Evolutionary conservation across 2,113 vertebrate species (phyloP).

Genomic region (Barnardius zonarius): DNA sequence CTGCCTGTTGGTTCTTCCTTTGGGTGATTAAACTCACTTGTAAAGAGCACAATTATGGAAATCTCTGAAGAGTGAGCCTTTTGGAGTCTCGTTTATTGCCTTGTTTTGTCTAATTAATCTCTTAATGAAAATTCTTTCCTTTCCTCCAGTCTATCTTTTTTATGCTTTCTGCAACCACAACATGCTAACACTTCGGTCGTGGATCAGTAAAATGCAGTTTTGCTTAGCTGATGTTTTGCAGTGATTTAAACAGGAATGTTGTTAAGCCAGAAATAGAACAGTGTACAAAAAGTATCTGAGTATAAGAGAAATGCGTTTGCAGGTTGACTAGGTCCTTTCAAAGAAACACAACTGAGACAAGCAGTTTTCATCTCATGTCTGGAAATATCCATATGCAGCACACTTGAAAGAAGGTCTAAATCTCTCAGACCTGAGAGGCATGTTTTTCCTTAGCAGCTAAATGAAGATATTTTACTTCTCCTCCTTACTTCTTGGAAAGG

Average conservation of each 20-base stretch:
- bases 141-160: not conserved
- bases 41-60: constrained; percentile 20
- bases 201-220: not conserved
- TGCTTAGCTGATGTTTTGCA: not conserved
- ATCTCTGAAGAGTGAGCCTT: constrained; percentile 6
- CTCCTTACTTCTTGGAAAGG: not conserved
- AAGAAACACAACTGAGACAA: constrained; percentile 13
- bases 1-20: not conserved
- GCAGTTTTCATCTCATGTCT: constrained; percentile 19
- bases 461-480: constrained; percentile 32
- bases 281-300: not conserved
- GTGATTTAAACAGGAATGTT: not conserved
- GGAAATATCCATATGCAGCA: not conserved
- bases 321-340: not conserved
- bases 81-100: constrained; percentile 29
- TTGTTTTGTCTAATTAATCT: constrained; percentile 40
- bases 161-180: constrained; percentile 25
- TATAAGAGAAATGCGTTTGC: not conserved
- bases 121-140: constrained; percentile 23
- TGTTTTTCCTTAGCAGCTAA: constrained; percentile 21
- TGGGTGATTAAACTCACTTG: not conserved
- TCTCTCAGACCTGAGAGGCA: not conserved
- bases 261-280: not conserved
- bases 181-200: not conserved
- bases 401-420: not conserved